Base-by-base conservation (phyloP, 2,113 vertebrate genomes). In the Ciconia stormi region DNA sequence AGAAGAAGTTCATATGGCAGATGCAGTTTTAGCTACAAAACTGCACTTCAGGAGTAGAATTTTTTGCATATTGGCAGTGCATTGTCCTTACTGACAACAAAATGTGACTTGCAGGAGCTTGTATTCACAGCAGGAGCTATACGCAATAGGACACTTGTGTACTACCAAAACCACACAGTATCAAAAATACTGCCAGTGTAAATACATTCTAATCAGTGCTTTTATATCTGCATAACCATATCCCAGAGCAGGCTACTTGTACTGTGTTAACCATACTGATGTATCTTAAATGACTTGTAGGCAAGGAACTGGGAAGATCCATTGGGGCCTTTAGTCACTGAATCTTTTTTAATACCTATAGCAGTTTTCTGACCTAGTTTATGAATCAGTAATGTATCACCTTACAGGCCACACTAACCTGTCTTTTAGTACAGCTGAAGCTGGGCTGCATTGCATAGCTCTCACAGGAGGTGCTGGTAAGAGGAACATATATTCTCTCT, bases 301-400 rank as follows among this genome's bases (percentile, higher is more conserved):
- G 44, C 58, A 78, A 90, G 42, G 42, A 90, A 73, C 20, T 78
- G 47, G 67, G 55, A 72, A 2, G 11, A 58, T 80, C 55, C 59
- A 30, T 42, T 88, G 67, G 56, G 50, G 56, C 82, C 16, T 86
- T 78, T 55, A 73, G 46, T 92, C 47, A 82, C 55, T 77, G 58
- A 65, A 70, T 94, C 78, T 93, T 96, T 78, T 95, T 87, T 82
- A 90, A 58, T 73, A 78, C 30, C 13, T 90, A 47, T 81, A 83
- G 88, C 70, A 77, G 36, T 83, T 87, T 94, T 81, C 62, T 93
- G 92, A 70, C 46, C 63, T 88, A 90, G 19, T 90, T 94, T 81
- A n/a, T 93, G 78, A 49, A 87, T 85, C 46, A 73, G 40, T 49
- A 61, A 5, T 58, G 16, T 80, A 47, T 61, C 19, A 26, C 90